These are phyloP conservation scores for Dynastes grantii DNA, from an alignment of 2,888 invertebrate species.

Conservation along the genomic window DNA sequence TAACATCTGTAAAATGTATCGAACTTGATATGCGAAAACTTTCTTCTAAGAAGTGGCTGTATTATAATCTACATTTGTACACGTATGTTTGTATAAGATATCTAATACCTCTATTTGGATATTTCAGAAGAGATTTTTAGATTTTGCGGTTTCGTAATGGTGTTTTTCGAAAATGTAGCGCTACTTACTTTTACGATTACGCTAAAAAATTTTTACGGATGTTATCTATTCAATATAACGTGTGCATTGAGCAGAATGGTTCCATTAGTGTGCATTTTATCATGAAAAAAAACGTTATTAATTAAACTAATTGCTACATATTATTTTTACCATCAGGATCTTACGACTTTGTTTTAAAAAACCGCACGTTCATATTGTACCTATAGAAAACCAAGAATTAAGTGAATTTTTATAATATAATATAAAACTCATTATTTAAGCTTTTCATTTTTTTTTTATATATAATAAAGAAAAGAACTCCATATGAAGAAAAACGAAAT, in stretches of 20 bases:
- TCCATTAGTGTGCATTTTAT: not conserved
- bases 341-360: too few species aligned
- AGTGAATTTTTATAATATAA: too few species aligned
- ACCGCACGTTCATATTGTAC: too few species aligned
- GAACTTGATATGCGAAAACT: not conserved
- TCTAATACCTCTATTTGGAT: not conserved
- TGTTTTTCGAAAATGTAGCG: not conserved
- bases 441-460: too few species aligned
- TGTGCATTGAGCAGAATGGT: not conserved
- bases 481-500: too few species aligned
- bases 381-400: too few species aligned
- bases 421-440: too few species aligned
- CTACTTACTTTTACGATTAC: not conserved
- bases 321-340: too few species aligned
- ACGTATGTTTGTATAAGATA: not conserved
- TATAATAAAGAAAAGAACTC: too few species aligned
- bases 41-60: conserved; percentile 9
- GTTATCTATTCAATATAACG: not conserved
- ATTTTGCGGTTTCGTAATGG: not conserved
- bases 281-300: not conserved
- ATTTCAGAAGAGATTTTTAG: too few species aligned
- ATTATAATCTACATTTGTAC: not conserved
- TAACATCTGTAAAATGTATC: conserved; percentile 9
- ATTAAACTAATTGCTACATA: not conserved
- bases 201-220: not conserved